These are phyloP conservation scores for Drosophila seguyi DNA, from an alignment of 1,140 invertebrate genomes.

Conservation along the genomic window DNA sequence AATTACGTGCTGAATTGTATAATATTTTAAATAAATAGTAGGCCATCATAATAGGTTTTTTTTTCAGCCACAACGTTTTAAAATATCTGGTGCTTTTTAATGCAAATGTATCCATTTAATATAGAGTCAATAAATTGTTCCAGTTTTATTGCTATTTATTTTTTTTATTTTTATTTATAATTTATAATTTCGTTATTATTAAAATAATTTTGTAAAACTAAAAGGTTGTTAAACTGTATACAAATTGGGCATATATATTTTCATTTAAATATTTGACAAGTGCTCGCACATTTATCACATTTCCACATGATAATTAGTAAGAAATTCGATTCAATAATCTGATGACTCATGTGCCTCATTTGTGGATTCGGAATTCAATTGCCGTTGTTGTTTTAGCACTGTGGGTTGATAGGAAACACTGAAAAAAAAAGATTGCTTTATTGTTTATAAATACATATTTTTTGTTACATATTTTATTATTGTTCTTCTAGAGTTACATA, in stretches of 20 bases:
- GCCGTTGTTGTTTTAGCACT: background rate
- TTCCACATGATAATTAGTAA: conserved; percentile 18
- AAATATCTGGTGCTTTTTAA: background rate
- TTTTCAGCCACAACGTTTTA: no score
- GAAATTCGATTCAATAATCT: conserved; percentile 6
- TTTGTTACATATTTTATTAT: no score
- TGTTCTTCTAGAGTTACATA: no score
- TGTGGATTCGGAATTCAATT: background rate
- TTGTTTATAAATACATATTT: no score
- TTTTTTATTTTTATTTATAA: no score
- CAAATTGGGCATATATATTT: background rate
- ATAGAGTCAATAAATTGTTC: background rate
- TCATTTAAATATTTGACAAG: background rate
- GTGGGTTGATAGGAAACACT: background rate
- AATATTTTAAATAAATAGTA: background rate
- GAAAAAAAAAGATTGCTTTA: background rate
- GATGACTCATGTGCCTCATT: conserved; percentile 23
- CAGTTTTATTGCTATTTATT: no score
- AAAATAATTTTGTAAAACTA: background rate
- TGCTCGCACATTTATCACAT: background rate
- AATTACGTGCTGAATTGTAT: background rate
- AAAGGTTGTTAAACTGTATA: background rate
- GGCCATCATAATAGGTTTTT: no score
- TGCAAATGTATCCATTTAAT: background rate
- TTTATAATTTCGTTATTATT: background rate